A percentile compares a stretch with the other conserved stretches of the same genome.
phyloP scores from a whole-genome alignment of 2,797 vertebrate genomes.

The Coreius guichenoti region DNA sequence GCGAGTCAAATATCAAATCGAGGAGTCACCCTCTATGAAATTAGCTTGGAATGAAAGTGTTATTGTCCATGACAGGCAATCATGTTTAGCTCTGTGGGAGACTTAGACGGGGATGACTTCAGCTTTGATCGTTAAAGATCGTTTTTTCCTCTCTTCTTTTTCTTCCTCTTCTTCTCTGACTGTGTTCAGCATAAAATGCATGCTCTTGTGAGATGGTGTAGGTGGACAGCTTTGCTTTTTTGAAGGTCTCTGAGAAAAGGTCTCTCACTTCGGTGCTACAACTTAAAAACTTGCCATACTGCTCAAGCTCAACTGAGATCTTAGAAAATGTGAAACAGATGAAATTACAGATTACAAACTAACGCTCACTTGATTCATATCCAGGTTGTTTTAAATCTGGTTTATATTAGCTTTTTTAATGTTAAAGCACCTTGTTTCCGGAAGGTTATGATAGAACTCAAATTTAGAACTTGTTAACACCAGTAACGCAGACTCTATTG shows the following conservation, averaged over 20 bases:
- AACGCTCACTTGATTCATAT: neutral
- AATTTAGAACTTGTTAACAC: neutral
- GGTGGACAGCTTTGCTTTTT: slow-evolving; percentile 47
- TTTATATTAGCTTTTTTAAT: neutral
- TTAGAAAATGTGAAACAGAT: neutral
- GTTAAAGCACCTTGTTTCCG: neutral
- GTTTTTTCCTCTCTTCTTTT: neutral
- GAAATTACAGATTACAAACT: slow-evolving; percentile 9
- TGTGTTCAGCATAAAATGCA: slow-evolving; percentile 23
- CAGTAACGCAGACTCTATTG: neutral
- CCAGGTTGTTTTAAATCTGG: neutral
- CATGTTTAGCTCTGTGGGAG: slow-evolving; percentile 60
- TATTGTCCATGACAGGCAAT: slow-evolving; percentile 62
- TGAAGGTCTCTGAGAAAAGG: slow-evolving; percentile 40
- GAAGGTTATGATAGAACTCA: neutral
- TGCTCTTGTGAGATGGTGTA: slow-evolving; percentile 30
- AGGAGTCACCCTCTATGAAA: slow-evolving; percentile 61
- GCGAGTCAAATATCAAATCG: slow-evolving; percentile 54
- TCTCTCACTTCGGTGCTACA: slow-evolving; percentile 29
- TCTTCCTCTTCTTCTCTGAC: slow-evolving; percentile 40
- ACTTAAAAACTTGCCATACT: slow-evolving; percentile 36
- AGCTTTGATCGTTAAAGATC: slow-evolving; percentile 42
- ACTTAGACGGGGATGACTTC: slow-evolving; percentile 37
- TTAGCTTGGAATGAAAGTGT: slow-evolving; percentile 62
- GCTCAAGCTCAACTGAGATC: neutral